Evolutionary conservation across 2,888 invertebrate species (phyloP).

Genomic region (Parnassius apollo): DNA sequence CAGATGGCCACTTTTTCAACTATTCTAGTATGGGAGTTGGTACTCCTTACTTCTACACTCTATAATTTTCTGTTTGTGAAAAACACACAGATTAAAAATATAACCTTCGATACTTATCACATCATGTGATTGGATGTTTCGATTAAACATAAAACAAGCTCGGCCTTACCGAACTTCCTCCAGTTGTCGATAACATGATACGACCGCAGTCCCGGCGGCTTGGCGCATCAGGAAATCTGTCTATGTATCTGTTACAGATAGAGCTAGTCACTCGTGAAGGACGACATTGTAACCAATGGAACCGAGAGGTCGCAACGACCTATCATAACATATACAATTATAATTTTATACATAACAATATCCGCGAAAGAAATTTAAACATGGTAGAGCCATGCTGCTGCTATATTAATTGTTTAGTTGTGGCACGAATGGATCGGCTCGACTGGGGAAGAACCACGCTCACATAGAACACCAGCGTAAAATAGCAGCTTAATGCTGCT

Average conservation of each 20-base stretch:
- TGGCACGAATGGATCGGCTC: too few species aligned
- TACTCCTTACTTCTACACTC: too few species aligned
- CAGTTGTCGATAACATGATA: constrained; percentile 22
- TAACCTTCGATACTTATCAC: constrained; percentile 4
- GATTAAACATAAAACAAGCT: constrained; percentile 2
- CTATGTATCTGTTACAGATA: constrained; percentile 21
- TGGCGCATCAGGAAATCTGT: constrained; percentile 25
- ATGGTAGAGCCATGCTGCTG: too few species aligned
- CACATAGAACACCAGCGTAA: too few species aligned
- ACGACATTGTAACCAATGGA: constrained; percentile 22
- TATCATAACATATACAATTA: not conserved
- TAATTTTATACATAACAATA: too few species aligned
- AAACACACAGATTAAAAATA: not conserved
- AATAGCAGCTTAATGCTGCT: too few species aligned
- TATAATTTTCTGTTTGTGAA: too few species aligned
- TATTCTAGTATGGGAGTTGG: too few species aligned
- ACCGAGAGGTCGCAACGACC: constrained; percentile 17
- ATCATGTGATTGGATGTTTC: constrained; percentile 11
- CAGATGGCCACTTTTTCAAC: too few species aligned
- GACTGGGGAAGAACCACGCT: too few species aligned
- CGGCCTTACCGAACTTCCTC: constrained; percentile 26
- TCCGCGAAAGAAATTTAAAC: too few species aligned
- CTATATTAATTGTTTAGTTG: too few species aligned
- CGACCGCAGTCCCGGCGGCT: constrained; percentile 24
- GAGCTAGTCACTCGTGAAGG: constrained; percentile 24